These are phyloP conservation scores for Florisuga fusca DNA, from an alignment of 2,797 vertebrate species.

Conservation along the genomic window DNA sequence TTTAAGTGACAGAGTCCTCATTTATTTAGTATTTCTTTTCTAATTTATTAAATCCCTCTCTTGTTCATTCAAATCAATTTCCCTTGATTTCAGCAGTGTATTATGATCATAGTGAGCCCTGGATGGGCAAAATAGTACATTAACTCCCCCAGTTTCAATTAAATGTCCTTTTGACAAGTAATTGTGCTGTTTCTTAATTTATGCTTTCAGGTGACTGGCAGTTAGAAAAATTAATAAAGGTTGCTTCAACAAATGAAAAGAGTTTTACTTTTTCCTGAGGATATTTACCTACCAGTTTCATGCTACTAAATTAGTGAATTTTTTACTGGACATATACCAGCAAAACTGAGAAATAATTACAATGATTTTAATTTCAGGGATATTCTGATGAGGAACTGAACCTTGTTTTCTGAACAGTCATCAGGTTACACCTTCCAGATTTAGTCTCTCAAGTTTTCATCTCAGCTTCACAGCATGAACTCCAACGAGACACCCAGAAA, in stretches of 20 bases:
- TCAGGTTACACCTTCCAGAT: neutral
- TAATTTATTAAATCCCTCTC: neutral
- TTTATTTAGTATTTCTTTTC: neutral
- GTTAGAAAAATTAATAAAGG: neutral
- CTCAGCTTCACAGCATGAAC: neutral
- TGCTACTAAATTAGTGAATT: neutral
- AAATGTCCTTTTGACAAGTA: neutral
- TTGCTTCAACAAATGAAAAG: neutral
- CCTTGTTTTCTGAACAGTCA: neutral
- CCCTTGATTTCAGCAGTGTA: neutral
- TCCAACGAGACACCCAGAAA: neutral
- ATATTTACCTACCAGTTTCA: neutral
- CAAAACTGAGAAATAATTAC: neutral
- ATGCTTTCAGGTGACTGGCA: neutral
- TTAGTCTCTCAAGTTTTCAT: neutral
- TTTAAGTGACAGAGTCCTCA: neutral
- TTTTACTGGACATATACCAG: neutral
- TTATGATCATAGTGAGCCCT: neutral
- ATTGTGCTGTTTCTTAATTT: neutral
- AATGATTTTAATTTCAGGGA: neutral
- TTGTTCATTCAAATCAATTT: neutral
- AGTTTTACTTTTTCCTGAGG: neutral
- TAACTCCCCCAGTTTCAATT: neutral
- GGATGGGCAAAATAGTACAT: neutral
- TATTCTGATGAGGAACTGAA: neutral